These are phyloP conservation scores for Eubasilissa splendida DNA, from an alignment of 2,888 invertebrate species.

Conservation along the genomic window DNA sequence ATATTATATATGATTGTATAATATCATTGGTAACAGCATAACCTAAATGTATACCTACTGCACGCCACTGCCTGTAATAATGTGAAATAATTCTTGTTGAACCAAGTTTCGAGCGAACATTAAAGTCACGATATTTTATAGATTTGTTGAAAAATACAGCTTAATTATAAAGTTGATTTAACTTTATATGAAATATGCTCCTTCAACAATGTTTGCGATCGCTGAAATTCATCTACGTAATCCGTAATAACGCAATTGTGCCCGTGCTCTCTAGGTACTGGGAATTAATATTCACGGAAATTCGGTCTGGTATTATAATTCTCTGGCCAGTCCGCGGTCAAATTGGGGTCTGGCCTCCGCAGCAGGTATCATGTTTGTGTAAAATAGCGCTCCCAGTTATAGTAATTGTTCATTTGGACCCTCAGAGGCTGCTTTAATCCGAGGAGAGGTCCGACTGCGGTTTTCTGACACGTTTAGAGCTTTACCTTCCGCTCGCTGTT, in stretches of 20 bases:
- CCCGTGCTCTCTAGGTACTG: slow-evolving; percentile 11
- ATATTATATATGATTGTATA: too few relatives aligned
- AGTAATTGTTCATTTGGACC: slow-evolving; percentile 47
- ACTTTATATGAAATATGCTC: background rate
- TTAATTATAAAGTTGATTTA: background rate
- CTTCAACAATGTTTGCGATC: background rate
- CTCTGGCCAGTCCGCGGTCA: slow-evolving; percentile 51
- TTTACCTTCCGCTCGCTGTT: slow-evolving; percentile 21
- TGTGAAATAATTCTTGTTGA: too few relatives aligned
- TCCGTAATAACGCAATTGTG: slow-evolving; percentile 11
- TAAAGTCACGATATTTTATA: too few relatives aligned
- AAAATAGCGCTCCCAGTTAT: slow-evolving; percentile 44
- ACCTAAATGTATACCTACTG: too few relatives aligned
- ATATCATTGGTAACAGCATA: too few relatives aligned
- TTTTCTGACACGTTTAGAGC: slow-evolving; percentile 45
- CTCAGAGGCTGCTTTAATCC: slow-evolving; percentile 37
- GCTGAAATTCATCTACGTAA: slow-evolving; percentile 4
- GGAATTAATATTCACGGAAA: slow-evolving; percentile 52
- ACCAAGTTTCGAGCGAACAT: too few relatives aligned
- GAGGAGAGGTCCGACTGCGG: slow-evolving; percentile 42
- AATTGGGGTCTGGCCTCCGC: slow-evolving; percentile 42
- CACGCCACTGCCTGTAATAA: too few relatives aligned
- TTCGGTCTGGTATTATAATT: slow-evolving; percentile 52
- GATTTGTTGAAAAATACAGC: background rate
- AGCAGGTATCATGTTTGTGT: slow-evolving; percentile 55